Conservation (phyloP, 2,113 vertebrate species). For the Pelodiscus sinensis region DNA sequence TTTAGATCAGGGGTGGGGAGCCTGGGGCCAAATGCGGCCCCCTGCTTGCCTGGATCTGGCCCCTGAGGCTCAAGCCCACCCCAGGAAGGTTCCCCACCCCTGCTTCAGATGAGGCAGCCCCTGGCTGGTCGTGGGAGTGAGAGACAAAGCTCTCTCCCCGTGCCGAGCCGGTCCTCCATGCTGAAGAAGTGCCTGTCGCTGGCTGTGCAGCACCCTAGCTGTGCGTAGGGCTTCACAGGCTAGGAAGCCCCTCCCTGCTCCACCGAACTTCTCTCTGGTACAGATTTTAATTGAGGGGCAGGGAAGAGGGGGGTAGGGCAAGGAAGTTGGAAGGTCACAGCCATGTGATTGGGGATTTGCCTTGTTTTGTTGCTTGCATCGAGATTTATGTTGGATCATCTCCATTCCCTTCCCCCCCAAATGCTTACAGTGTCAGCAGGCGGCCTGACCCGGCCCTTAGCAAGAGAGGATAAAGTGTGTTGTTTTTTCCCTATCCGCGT, state of each 20-base stretch:
- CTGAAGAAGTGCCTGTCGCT: not conserved
- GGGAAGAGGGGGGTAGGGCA: not conserved
- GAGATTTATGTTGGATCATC: not conserved
- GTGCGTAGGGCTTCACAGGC: not conserved
- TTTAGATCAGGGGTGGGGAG: not conserved
- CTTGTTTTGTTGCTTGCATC: not conserved
- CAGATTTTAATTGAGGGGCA: not conserved
- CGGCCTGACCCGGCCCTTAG: constrained; percentile 41
- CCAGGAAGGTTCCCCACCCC: too few relatives aligned
- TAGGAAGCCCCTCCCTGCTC: not conserved
- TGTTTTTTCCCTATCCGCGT: constrained; percentile 28
- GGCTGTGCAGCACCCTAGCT: not conserved
- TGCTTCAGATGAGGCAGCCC: too few relatives aligned
- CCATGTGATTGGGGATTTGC: not conserved
- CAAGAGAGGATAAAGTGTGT: not conserved
- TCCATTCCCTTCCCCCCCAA: not conserved
- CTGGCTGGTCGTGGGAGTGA: accelerated
- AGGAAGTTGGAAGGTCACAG: not conserved
- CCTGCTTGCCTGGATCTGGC: too few relatives aligned
- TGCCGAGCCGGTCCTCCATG: not conserved
- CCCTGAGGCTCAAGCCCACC: too few relatives aligned
- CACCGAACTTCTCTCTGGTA: not conserved
- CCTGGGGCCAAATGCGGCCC: too few relatives aligned
- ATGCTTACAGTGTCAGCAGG: not conserved
- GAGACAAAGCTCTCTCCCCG: accelerated